Percentiles rank a stretch among this genome's conserved stretches.
Conservation (phyloP, 2,113 vertebrate species). For the Fregata magnificens region DNA sequence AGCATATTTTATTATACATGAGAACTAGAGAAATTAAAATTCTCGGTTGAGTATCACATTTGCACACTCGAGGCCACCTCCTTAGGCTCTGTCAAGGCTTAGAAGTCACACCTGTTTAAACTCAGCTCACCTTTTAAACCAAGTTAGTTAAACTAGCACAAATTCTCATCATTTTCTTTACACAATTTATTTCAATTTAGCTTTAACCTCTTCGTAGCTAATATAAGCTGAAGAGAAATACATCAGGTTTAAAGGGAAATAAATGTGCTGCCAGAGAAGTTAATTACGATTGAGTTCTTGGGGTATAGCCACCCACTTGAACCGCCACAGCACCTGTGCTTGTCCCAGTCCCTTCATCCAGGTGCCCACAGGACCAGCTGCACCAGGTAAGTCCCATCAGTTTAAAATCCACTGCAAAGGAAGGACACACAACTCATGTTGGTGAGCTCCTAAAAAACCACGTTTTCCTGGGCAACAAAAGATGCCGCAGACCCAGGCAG, state of each 20-base stretch:
- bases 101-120: neutral
- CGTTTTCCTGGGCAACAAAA: neutral
- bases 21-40: conserved; percentile 10
- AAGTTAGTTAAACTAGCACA: neutral
- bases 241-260: neutral
- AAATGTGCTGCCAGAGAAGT: neutral
- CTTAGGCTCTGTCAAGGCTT: neutral
- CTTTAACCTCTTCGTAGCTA: neutral
- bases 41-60: neutral
- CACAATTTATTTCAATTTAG: neutral
- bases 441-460: neutral
- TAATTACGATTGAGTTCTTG: neutral
- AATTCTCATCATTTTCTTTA: neutral
- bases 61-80: neutral
- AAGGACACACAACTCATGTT: neutral
- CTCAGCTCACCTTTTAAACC: neutral
- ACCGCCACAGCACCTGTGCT: neutral
- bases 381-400: neutral
- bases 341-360: neutral
- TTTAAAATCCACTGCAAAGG: neutral
- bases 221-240: neutral
- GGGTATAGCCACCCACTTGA: neutral
- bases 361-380: neutral
- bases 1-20: conserved; percentile 25
- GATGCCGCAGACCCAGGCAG: neutral